Base-by-base conservation (phyloP, 2,113 vertebrate genomes). In the Brachyhypopomus gauderio region DNA sequence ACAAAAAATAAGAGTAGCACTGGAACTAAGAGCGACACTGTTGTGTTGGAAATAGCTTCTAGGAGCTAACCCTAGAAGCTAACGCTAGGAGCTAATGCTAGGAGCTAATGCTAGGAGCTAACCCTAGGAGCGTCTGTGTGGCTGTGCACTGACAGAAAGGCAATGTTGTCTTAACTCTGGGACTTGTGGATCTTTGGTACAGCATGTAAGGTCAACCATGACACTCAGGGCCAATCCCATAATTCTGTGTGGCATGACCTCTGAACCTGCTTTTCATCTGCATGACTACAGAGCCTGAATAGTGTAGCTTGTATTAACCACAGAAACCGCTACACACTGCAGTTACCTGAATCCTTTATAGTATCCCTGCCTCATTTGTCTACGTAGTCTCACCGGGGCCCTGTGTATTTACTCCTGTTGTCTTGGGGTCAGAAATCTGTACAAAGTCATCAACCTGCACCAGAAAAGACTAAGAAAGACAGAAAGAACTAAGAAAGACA, bases 331-430 rank as follows among this genome's bases (percentile, higher is more conserved):
- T 11, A 22, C n/a, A 34, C 38, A 34, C 38, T 7, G 3, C 1
- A 7, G 64, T 38, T 30, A 25, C 9, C 63, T 27, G 27, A 30
- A 4, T 41, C 36, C 17, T 41, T 34, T 41, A 7, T 34, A 22
- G 36, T 4, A 14, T 36, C 64, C n/a, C 19, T 38, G 64, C 9
- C 64, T 38, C 34, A 38, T 69, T n/a, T 69, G 36, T 41, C 66
- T 19, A n/a, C 36, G 41, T 20, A 11, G 66, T 1, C 8, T 22
- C n/a, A 6, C 66, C 36, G 19, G n/a, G 66, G 11, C 30, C 34
- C 30, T 27, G 14, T 27, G 14, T 34, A 17, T 27, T 55, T 20
- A 41, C 76, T 72, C 5, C 27, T 73, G 34, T 78, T 83, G n/a
- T 67, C 27, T 25, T 30, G 6, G 27, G n/a, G 64, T 9, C 27